Evolutionary conservation across 2,113 vertebrate species (phyloP), one percentile per base, ranked within the genome.

Genomic region (Mus spicilegus): DNA sequence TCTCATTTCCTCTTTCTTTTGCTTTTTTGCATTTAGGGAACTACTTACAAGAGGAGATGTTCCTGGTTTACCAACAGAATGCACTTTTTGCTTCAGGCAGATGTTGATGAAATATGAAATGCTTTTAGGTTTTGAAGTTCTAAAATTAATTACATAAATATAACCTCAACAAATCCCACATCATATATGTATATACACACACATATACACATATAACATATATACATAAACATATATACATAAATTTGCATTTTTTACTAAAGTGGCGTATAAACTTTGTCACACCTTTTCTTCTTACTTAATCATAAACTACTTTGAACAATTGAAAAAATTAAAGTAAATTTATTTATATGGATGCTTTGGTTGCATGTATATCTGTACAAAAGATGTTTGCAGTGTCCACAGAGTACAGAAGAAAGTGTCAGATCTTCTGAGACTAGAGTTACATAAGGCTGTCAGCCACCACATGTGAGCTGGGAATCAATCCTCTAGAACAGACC

Each of bases 21-120:
- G 49, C 20, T 81, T 33, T 73, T 58, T 46, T 81, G 2, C 78
- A 24, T 89, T 80, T 89, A 63, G 56, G 87, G 13, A 61, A 42
- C 61, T 70, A 3, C 0, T 51, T 61, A 0, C 39, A 87, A 89
- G 69, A 91, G 16, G 14, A 24, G 42, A 56, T 93, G 26, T 65
- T 80, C 56, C 63, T 93, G n/a, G 69, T 87, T 72, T 56, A 17
- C 65, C 61, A 91, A 36, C 33, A 84, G 82, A 95, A 56, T 75
- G 9, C 19, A 84, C 14, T 36, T 94, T 95, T 95, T 95, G 72
- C 86, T 85, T 20, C 13, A 95, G 24, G 39, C 51, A 91, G 78
- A 56, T 90, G 67, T 12, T 93, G 70, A 90, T 24, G 63, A 91
- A 72, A 8, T 88, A 30, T 67, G 88, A 67, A 91, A 94, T 73